These are phyloP conservation scores for Pollenia griseotomentosa DNA, from an alignment of 2,888 invertebrate genomes.

Conservation along the genomic window DNA sequence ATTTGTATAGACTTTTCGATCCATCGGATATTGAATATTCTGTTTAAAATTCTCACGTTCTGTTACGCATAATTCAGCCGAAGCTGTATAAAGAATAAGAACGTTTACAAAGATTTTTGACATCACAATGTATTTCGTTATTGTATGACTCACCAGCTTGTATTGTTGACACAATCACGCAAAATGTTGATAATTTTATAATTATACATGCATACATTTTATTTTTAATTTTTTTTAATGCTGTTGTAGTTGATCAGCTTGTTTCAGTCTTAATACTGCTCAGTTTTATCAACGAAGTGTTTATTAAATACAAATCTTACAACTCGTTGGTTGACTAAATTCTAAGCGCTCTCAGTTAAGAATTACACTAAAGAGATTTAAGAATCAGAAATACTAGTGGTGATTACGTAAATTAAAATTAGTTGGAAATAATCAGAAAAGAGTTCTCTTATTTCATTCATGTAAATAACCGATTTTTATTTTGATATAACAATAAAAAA, in stretches of 20 bases:
- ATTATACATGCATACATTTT: constrained; percentile 47
- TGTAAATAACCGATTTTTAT: no score
- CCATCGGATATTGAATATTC: background rate
- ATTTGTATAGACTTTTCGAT: background rate
- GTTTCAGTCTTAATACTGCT: constrained; percentile 18
- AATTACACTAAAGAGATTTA: background rate
- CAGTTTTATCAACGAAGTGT: background rate
- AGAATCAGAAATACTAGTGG: background rate
- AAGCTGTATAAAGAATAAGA: background rate
- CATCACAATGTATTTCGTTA: background rate
- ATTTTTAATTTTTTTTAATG: background rate
- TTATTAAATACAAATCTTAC: constrained; percentile 37
- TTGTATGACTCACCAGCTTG: constrained; percentile 50
- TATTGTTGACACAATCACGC: constrained; percentile 10
- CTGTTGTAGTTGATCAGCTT: constrained; percentile 29
- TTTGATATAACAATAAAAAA: no score
- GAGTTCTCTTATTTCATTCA: no score
- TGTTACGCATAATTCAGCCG: background rate
- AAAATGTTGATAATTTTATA: constrained; percentile 15
- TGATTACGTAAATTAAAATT: no score
- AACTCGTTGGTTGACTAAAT: background rate
- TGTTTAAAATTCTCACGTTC: background rate
- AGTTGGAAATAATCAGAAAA: no score
- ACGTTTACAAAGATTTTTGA: background rate
- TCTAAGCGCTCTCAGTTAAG: background rate